Base-by-base conservation (phyloP, 2,797 vertebrate species). In the Lophius americanus region DNA sequence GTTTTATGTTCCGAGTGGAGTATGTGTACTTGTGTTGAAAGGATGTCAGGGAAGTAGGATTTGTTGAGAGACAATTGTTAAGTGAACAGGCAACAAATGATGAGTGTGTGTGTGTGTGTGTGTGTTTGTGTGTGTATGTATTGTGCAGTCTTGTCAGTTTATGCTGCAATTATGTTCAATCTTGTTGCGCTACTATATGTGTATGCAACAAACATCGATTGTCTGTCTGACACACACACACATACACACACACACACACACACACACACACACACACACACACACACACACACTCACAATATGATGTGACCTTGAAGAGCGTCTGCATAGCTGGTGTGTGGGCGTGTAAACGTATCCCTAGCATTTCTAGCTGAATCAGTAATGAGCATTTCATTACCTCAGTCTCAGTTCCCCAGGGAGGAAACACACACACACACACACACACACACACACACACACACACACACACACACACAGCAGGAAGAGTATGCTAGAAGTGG, bases 311-410 rank as follows among this genome's bases (percentile, higher is more conserved):
- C 91, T 93, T 92, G 89, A 83, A 75, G 78, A 70, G 87, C 43
- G 55, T 81, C 78, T 89, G 76, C 70, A 86, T 80, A 60, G 82
- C 73, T 75, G 42, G 73, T 52, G 56, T 64, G 66, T 54, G 75
- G 37, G 74, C 71, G 84, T 89, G 90, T 90, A 91, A 92, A 92
- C 86, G 88, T 91, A 92, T 91, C 90, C 88, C 67, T 38, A 78
- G 84, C 77, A 89, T 90, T 92, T 91, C 86, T 81, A 87, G 90
- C 91, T 93, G 92, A 93, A 94, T 93, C 90, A 89, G 90, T 93
- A 92, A 94, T 93, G 89, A 92, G 88, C 87, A 89, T 92, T 93
- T 93, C 90, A 93, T 94, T 93, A 94, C 90, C 88, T 89, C 85
- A 88, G 81, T 80, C 86, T 89, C 81, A 88, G 83, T 85, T 89